A percentile compares a stretch with the other conserved stretches of the same genome.
Conservation (phyloP, 53 echinoderm and acorn worm genomes). For the Luidia sarsii region DNA sequence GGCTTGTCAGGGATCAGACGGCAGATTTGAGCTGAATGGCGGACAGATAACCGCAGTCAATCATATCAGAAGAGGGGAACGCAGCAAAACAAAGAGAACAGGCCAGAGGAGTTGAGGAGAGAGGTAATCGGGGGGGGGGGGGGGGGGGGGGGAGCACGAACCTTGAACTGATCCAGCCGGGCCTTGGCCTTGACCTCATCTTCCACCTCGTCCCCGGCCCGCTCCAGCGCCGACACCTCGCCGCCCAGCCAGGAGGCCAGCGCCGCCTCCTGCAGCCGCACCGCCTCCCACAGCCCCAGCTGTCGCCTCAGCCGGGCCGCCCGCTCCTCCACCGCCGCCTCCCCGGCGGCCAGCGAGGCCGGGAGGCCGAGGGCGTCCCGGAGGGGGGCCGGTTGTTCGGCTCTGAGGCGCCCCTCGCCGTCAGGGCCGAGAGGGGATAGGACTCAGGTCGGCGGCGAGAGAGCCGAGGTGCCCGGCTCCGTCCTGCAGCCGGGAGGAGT, state of each 20-base stretch:
- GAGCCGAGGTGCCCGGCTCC: conserved; percentile 41
- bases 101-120: neutral
- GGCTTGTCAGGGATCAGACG: no score
- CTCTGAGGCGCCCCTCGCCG: neutral
- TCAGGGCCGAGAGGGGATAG: no score
- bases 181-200: conserved; percentile 59
- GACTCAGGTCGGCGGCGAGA: conserved; percentile 37
- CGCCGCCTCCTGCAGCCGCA: conserved; percentile 54
- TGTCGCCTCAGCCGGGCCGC: conserved; percentile 59
- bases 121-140: neutral
- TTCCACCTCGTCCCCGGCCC: conserved; percentile 58
- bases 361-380: conserved; percentile 32
- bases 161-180: conserved; percentile 79
- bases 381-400: conserved; percentile 33
- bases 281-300: conserved; percentile 63
- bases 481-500: conserved; percentile 44
- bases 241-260: conserved; percentile 68
- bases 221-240: conserved; percentile 59
- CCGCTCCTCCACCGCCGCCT: conserved; percentile 61
- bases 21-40: no score
- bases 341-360: conserved; percentile 5
- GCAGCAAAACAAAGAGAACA: neutral
- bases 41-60: no score
- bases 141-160: conserved; percentile 17
- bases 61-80: neutral